Evolutionary conservation across 2,888 invertebrate genomes (phyloP).

Genomic region (Chrysina gloriosa): DNA sequence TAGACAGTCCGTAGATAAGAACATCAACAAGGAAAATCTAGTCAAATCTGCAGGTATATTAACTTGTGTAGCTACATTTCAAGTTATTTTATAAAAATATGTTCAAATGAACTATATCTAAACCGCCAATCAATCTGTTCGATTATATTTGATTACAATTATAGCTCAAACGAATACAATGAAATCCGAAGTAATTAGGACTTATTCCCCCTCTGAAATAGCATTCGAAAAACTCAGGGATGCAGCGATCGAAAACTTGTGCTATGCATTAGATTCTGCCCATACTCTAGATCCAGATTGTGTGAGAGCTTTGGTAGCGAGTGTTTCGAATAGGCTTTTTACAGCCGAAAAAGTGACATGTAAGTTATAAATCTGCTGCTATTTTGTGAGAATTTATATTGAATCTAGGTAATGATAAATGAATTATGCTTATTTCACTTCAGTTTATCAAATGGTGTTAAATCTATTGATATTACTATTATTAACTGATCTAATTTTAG

Average conservation of each 20-base stretch:
- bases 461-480: too few species aligned
- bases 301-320: constrained; percentile 95
- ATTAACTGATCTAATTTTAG: too few species aligned
- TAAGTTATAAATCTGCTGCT: constrained; percentile 56
- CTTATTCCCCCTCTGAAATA: constrained; percentile 70
- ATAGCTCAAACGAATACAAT: constrained; percentile 77
- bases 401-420: too few species aligned
- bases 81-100: too few species aligned
- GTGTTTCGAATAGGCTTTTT: constrained; percentile 94
- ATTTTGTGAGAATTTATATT: too few species aligned
- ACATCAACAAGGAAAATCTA: constrained; percentile 56
- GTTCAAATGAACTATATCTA: too few species aligned
- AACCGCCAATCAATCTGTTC: not conserved
- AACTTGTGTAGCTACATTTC: too few species aligned
- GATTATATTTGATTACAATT: constrained; percentile 11
- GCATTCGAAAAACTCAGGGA: constrained; percentile 94
- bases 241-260: constrained; percentile 95
- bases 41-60: constrained; percentile 66
- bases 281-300: constrained; percentile 90
- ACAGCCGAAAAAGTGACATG: constrained; percentile 90
- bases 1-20: constrained; percentile 74
- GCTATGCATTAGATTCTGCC: constrained; percentile 92
- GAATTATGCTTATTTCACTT: too few species aligned
- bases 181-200: constrained; percentile 68
- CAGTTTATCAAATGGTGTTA: too few species aligned